phyloP scores from a whole-genome alignment of 2,797 vertebrate genomes.

The Mionectes olivaceus region DNA sequence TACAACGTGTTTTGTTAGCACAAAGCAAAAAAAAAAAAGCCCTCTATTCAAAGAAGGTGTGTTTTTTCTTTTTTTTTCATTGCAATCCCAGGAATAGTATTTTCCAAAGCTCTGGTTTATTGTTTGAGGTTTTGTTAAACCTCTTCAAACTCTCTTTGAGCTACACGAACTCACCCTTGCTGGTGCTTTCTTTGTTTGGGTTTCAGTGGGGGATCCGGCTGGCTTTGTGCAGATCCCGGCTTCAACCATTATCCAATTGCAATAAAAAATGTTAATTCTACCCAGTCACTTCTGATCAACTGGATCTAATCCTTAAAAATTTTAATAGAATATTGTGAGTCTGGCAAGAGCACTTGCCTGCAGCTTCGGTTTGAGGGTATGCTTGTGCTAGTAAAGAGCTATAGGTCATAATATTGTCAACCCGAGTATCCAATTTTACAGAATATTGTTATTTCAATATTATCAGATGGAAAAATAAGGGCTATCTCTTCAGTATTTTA shows the following conservation, averaged over 20 bases:
- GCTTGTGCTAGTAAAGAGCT: neutral
- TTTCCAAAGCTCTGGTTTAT: constrained; percentile 22
- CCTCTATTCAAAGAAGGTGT: neutral
- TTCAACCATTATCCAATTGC: neutral
- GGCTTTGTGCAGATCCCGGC: neutral
- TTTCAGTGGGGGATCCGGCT: neutral
- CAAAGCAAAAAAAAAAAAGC: neutral
- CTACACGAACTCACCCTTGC: neutral
- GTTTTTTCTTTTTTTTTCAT: neutral
- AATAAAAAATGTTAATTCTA: neutral
- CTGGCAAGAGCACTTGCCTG: neutral
- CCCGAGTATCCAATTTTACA: neutral
- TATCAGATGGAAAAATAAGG: neutral
- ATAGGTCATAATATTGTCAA: neutral
- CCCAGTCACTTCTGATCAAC: neutral
- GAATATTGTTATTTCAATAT: neutral
- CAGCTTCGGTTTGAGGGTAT: neutral
- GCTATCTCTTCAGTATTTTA: neutral
- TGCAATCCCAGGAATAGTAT: neutral
- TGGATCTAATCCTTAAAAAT: neutral
- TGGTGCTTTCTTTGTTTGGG: neutral
- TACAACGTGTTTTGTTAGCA: neutral
- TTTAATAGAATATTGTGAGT: neutral
- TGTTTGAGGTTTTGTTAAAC: constrained; percentile 29
- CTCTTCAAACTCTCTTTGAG: neutral